phyloP scores from a whole-genome alignment of 2,113 vertebrate genomes.

The Mustelus asterias region DNA sequence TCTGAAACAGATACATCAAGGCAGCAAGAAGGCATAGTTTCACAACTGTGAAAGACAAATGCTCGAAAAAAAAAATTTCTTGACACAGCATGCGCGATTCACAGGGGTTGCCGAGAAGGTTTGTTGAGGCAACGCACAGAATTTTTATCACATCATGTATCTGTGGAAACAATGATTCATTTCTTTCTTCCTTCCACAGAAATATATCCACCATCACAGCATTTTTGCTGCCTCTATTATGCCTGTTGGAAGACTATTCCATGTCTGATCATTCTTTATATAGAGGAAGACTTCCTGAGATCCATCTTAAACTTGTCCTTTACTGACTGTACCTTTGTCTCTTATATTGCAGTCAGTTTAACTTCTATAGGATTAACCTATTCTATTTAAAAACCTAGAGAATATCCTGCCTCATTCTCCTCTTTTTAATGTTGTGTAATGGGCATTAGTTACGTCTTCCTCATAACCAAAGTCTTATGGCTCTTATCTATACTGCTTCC shows the following conservation, averaged over 20 bases:
- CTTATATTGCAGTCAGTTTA: neutral
- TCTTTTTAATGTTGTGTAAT: neutral
- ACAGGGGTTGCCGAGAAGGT: neutral
- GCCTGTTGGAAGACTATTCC: neutral
- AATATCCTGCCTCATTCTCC: neutral
- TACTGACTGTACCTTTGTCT: neutral
- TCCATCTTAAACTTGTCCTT: neutral
- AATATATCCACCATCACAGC: neutral
- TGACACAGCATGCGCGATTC: neutral
- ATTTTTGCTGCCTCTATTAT: neutral
- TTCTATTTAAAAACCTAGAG: neutral
- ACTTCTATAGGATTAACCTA: neutral
- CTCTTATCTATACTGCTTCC: neutral
- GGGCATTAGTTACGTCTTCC: neutral
- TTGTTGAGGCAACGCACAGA: neutral
- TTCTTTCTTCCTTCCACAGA: neutral
- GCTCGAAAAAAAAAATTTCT: neutral
- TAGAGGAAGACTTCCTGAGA: neutral
- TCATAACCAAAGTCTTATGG: neutral
- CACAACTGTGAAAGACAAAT: neutral
- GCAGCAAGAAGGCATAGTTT: neutral
- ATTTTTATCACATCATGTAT: neutral
- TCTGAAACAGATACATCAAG: neutral
- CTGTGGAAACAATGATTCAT: neutral
- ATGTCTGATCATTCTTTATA: neutral